Evolutionary conservation across 2,113 vertebrate species (phyloP).

Genomic region (Motacilla tschutschensis): DNA sequence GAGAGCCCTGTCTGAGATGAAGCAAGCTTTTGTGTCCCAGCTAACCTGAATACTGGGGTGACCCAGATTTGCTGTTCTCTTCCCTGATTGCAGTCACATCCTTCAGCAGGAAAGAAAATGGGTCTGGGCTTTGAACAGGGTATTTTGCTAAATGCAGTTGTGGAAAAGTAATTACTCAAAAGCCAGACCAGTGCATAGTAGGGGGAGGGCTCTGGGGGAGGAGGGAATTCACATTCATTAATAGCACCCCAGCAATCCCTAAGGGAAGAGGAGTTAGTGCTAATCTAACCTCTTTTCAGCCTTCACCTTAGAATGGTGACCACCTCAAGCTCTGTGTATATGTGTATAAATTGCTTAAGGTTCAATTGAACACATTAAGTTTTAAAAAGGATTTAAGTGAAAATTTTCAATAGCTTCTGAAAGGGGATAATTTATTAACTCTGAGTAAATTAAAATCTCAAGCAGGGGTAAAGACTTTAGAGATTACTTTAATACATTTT

Average conservation of each 20-base stretch:
- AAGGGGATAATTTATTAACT: conserved; percentile 81
- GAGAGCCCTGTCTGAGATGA: conserved; percentile 42
- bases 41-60: conserved; percentile 44
- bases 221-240: conserved; percentile 86
- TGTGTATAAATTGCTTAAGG: conserved; percentile 70
- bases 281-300: conserved; percentile 88
- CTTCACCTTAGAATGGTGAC: conserved; percentile 77
- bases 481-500: conserved; percentile 80
- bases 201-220: conserved; percentile 63
- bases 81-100: conserved; percentile 68
- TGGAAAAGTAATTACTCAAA: conserved; percentile 88
- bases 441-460: conserved; percentile 81
- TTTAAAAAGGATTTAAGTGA: conserved; percentile 77
- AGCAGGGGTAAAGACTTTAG: conserved; percentile 77
- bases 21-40: conserved; percentile 65
- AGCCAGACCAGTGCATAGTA: conserved; percentile 66
- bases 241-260: conserved; percentile 78
- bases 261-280: conserved; percentile 68
- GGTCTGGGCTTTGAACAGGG: conserved; percentile 77
- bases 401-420: conserved; percentile 75
- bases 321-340: conserved; percentile 69
- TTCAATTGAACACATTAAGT: conserved; percentile 75
- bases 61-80: conserved; percentile 70
- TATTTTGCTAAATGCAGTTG: conserved; percentile 88
- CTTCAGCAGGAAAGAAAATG: conserved; percentile 75